Evolutionary conservation across 2,113 vertebrate species (phyloP).

Genomic region (Melanerpes formicivorus): DNA sequence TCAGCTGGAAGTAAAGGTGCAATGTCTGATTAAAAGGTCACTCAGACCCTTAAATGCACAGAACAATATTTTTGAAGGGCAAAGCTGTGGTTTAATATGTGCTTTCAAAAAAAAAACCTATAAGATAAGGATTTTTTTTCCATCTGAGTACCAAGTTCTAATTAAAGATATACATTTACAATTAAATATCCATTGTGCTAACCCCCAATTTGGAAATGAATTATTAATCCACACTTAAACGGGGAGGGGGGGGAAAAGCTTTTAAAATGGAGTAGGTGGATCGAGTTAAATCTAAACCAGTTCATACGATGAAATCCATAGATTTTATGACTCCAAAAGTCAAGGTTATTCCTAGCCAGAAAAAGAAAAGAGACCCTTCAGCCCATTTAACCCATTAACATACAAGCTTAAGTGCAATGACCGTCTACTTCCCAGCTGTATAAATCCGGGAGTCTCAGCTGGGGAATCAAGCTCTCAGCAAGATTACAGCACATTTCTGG

Average conservation of each 20-base stretch:
- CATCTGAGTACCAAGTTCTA: background rate
- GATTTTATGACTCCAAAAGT: background rate
- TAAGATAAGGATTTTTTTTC: slow-evolving; percentile 2
- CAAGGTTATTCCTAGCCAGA: slow-evolving; percentile 15
- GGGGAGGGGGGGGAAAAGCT: slow-evolving; percentile 10
- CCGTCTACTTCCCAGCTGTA: slow-evolving; percentile 35
- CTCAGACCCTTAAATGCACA: slow-evolving; percentile 49
- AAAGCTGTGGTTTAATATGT: slow-evolving; percentile 14
- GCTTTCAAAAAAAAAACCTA: background rate
- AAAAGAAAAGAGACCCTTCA: background rate
- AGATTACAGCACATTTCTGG: slow-evolving; percentile 74
- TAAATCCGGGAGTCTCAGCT: slow-evolving; percentile 65
- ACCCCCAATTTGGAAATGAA: background rate
- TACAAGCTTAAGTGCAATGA: background rate
- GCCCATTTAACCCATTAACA: slow-evolving; percentile 1
- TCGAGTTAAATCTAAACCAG: background rate
- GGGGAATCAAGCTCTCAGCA: slow-evolving; percentile 65
- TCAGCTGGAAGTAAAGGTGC: slow-evolving; percentile 54
- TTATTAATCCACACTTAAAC: background rate
- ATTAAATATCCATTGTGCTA: background rate
- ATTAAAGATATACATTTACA: slow-evolving; percentile 37
- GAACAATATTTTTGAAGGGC: slow-evolving; percentile 50
- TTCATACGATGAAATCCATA: slow-evolving; percentile 9
- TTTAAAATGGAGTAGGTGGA: background rate
- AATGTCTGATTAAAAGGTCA: slow-evolving; percentile 64